These are phyloP conservation scores for Neopipo cinnamomea DNA, from an alignment of 2,113 vertebrate genomes.

Conservation along the genomic window DNA sequence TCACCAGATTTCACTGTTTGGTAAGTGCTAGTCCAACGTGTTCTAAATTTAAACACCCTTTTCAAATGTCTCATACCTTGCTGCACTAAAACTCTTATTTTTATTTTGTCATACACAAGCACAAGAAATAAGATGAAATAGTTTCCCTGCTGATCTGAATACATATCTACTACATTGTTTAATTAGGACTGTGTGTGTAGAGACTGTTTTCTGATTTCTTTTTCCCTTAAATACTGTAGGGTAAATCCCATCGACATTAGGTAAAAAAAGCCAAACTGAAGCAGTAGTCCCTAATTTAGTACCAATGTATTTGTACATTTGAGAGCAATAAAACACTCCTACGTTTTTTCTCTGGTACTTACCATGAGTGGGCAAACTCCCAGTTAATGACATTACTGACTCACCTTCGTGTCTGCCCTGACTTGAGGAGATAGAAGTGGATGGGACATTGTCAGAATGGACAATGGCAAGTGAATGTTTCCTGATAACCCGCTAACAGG, in stretches of 20 bases:
- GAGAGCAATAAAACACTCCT: neutral
- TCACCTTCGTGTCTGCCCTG: neutral
- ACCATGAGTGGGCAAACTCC: neutral
- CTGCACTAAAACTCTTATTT: neutral
- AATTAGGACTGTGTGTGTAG: neutral
- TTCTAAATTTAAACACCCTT: neutral
- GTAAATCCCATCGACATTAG: neutral
- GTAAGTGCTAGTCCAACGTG: neutral
- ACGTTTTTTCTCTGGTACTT: neutral
- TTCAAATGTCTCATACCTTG: neutral
- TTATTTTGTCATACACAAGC: neutral
- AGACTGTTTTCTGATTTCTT: neutral
- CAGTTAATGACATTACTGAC: neutral
- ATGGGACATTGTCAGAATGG: neutral
- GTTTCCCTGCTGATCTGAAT: neutral
- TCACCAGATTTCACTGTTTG: neutral
- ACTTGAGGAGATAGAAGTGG: neutral
- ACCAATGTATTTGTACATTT: neutral
- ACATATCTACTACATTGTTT: neutral
- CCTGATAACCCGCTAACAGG: neutral
- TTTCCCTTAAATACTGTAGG: neutral
- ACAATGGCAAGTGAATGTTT: neutral
- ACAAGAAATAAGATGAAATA: neutral
- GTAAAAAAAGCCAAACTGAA: neutral
- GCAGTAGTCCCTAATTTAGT: neutral